Evolutionary conservation across 1,140 invertebrate genomes (phyloP).

Genomic region (Heliconius nattereri): DNA sequence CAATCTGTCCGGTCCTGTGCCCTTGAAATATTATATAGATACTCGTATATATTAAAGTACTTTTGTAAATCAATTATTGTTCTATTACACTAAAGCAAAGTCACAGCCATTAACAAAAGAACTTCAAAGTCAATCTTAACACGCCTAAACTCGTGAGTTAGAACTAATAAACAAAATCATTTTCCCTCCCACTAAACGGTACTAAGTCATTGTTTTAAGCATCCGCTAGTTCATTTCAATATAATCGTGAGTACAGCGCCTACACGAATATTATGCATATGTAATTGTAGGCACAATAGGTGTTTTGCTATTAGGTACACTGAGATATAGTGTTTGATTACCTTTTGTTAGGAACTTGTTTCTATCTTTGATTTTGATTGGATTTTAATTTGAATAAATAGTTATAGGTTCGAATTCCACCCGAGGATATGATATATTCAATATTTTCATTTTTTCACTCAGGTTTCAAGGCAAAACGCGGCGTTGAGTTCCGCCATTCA

Average conservation of each 20-base stretch:
- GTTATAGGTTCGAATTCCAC: too few species aligned
- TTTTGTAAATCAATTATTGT: not conserved
- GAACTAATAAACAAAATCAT: conserved; percentile 45
- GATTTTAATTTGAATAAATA: not conserved
- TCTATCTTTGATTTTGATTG: not conserved
- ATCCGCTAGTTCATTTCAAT: conserved; percentile 67
- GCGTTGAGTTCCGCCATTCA: too few species aligned
- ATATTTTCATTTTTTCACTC: too few species aligned
- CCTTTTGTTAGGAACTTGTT: conserved; percentile 5
- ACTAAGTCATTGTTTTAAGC: conserved; percentile 66
- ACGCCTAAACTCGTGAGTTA: conserved; percentile 25
- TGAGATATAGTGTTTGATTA: not conserved
- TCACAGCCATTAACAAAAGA: conserved; percentile 1
- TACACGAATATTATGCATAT: conserved; percentile 60
- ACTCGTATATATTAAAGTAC: not conserved
- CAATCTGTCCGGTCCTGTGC: too few species aligned
- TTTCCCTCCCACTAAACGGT: conserved; percentile 63
- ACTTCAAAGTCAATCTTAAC: not conserved
- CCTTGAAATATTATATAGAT: not conserved
- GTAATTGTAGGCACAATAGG: conserved; percentile 45
- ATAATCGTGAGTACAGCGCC: conserved; percentile 63
- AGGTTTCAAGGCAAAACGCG: too few species aligned
- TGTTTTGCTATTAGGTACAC: not conserved
- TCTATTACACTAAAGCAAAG: not conserved
- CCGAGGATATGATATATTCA: too few species aligned